A percentile compares a stretch with the other conserved stretches of the same genome.
Evolutionary conservation across 2,113 vertebrate genomes (phyloP).

Genomic region (Dasypus novemcinctus): DNA sequence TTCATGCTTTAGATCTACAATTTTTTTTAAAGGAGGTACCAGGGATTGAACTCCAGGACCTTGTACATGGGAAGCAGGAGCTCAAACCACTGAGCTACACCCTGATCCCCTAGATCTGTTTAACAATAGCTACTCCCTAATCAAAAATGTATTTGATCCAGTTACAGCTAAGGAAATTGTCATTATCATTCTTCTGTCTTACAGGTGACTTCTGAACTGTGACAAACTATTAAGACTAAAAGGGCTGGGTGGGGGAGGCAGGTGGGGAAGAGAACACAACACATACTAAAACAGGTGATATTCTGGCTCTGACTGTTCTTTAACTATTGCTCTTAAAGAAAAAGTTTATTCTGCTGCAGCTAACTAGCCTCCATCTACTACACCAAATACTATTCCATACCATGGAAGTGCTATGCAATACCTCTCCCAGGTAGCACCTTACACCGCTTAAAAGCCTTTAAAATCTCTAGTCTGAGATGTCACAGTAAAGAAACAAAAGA

Average conservation of each 20-base stretch:
- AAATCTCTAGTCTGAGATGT: slow-evolving; percentile 52
- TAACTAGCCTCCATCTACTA: slow-evolving; percentile 57
- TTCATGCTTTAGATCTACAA: neutral
- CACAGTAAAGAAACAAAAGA: slow-evolving; percentile 61
- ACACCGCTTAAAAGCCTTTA: slow-evolving; percentile 71
- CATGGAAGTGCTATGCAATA: slow-evolving; percentile 73
- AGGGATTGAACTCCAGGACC: too few relatives aligned
- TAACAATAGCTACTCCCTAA: slow-evolving; percentile 6
- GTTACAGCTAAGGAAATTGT: neutral
- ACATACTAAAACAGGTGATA: neutral
- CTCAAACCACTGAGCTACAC: too few relatives aligned
- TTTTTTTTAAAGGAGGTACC: too few relatives aligned
- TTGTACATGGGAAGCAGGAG: too few relatives aligned
- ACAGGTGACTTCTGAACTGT: neutral
- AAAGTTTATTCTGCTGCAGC: slow-evolving; percentile 60
- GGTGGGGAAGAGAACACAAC: neutral
- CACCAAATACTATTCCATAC: slow-evolving; percentile 73
- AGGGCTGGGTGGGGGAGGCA: neutral
- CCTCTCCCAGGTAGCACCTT: slow-evolving; percentile 66
- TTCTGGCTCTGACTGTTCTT: slow-evolving; percentile 69
- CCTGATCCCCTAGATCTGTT: neutral
- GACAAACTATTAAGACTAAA: neutral
- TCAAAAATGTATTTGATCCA: neutral
- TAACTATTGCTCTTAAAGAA: slow-evolving; percentile 39
- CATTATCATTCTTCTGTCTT: neutral